phyloP scores from a whole-genome alignment of 2,797 vertebrate genomes.

The Sparus aurata region DNA sequence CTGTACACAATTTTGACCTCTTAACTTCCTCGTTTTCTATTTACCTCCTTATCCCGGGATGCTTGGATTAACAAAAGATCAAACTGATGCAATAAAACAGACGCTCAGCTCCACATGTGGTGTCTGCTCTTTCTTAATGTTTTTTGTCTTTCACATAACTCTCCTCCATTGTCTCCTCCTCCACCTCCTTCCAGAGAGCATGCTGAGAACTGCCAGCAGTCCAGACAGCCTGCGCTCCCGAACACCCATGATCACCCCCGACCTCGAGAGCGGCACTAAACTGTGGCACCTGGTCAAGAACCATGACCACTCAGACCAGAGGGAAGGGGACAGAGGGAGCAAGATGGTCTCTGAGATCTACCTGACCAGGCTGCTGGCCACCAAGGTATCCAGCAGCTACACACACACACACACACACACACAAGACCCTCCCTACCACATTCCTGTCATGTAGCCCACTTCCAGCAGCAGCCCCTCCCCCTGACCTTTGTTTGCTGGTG shows the following conservation, averaged over 20 bases:
- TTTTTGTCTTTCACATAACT: conserved; percentile 23
- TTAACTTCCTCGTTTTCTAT: neutral
- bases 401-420: neutral
- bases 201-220: conserved; percentile 97
- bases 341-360: conserved; percentile 99
- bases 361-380: conserved; percentile 94
- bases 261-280: conserved; percentile 97
- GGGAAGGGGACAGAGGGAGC: conserved; percentile 96
- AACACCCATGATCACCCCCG: conserved; percentile 97
- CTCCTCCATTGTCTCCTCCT: neutral
- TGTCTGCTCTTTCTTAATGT: neutral
- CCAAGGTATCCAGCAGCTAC: conserved; percentile 87
- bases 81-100: neutral
- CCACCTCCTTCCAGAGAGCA: conserved; percentile 89
- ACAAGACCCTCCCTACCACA: conserved; percentile 13
- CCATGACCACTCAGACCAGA: conserved; percentile 97
- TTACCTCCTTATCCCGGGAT: neutral
- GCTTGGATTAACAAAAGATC: neutral
- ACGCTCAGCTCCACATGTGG: neutral
- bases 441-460: conserved; percentile 61
- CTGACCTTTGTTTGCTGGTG: conserved; percentile 83
- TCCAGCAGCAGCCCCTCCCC: conserved; percentile 59
- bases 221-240: conserved; percentile 96
- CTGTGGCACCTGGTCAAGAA: conserved; percentile 99
- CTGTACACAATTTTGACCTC: neutral